Conservation (phyloP, 1,140 invertebrate species). For the Argopecten irradians region DNA sequence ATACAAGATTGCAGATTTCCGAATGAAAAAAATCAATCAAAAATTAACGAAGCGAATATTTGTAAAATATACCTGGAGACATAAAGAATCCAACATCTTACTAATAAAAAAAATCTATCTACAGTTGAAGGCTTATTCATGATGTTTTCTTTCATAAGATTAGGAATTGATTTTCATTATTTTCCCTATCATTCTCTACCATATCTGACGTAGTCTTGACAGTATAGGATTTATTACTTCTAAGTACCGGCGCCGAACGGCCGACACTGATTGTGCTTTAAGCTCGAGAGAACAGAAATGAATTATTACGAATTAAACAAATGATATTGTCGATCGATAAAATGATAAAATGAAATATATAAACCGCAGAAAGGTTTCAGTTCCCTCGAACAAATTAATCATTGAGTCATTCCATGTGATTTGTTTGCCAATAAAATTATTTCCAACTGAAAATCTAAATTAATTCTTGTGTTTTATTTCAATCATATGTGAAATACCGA, state of each 20-base stretch:
- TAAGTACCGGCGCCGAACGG: neutral
- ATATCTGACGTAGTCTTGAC: neutral
- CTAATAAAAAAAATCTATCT: neutral
- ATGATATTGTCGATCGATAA: neutral
- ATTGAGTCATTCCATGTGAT: neutral
- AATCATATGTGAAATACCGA: neutral
- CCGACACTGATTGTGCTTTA: neutral
- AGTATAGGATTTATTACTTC: neutral
- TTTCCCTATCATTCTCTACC: neutral
- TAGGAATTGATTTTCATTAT: neutral
- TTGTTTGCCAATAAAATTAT: neutral
- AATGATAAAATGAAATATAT: neutral
- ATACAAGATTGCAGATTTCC: neutral
- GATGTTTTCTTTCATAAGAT: slow-evolving; percentile 11
- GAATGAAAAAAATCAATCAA: neutral
- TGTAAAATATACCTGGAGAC: neutral
- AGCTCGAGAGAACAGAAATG: neutral
- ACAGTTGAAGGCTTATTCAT: neutral
- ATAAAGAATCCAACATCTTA: neutral
- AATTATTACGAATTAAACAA: slow-evolving; percentile 19
- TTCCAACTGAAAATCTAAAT: neutral
- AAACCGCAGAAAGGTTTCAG: neutral
- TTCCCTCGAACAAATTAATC: neutral
- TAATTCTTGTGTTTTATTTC: neutral
- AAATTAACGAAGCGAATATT: slow-evolving; percentile 17